Evolutionary conservation across 2,888 invertebrate species (phyloP), one percentile per base, ranked within the genome.

Genomic region (Caenorhabditis plicata): DNA sequence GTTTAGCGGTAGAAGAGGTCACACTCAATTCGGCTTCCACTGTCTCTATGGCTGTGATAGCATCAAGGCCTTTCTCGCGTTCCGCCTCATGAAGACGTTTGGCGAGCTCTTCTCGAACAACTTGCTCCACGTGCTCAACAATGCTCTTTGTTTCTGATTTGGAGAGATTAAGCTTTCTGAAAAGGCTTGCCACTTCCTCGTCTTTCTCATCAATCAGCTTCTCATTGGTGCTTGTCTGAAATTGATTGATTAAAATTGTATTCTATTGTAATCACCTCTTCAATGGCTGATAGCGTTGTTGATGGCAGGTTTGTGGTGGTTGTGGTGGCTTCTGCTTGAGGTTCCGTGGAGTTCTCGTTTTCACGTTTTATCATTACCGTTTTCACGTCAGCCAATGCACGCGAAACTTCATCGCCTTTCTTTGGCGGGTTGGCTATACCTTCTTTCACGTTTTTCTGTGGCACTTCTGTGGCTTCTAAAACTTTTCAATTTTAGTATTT

Each of bases 81-180:
- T 40, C 33, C 13, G 23, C 45, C 25, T 61, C 45, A 15, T 23
- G 35, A 15, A 62, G 29, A 22, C 58, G 62, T 46, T 53, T 56
- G 19, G 46, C 49, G 38, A 67, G 22, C 35, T 67, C 53, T 17
- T 61, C 61, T 9, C 61, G 17, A 11, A 67, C 67, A 7, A 67
- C 50, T 38, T 66, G 51, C 44, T 67, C 61, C 11, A 67, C 60
- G 31, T 57, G 41, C 19, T 67, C 47, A 22, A 67, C 64, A 32
- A 67, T 53, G 5, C 40, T 43, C 19, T 63, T 57, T 4, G 56
- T 54, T 38, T 67, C 67, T 15, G 47, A 48, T 19, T 61, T 53
- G 7, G 51, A 61, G 49, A 67, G 29, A 38, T 64, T 64, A 42
- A 67, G 36, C 27, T 67, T 60, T 43, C 58, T 61, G 44, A 67